Evolutionary conservation across 1,140 invertebrate genomes (phyloP), one percentile per base, ranked within the genome.

Genomic region (Panonychus citri): DNA sequence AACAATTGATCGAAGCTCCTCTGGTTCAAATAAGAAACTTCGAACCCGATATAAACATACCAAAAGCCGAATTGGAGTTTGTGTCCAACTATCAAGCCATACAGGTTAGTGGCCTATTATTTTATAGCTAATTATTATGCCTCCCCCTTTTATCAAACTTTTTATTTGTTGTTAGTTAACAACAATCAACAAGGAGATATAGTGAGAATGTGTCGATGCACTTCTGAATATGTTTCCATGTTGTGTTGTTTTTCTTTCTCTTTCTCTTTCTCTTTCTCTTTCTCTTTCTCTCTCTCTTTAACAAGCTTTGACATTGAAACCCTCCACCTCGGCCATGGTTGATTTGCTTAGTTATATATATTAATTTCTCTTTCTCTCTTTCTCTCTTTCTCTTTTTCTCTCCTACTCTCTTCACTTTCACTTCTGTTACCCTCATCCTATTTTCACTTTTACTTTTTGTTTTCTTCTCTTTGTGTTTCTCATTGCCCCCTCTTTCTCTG

Each of bases 71-170:
- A 65, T 73, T 95, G 19, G 89, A 95, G 71, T 95, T 95, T 67
- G 84, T 94, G 46, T 90, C 87, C 57, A 96, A 96, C 68, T 94
- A 87, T 68, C 87, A 91, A 67, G 85, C 86, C 0, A 90, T 91
- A 60, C 86, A 91, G 69, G 64, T 65, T 56, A 94, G 71, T 95
- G 42, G 24, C 42, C n/a, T 46, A 34, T 34, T 34, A n/a, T n/a
- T 12, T 34, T 34, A 34, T 34, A 7, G 30, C 12, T 12, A 34
- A 34, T 34, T 34, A 7, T 12, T 12, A 34, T 12, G 5, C 30
- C 30, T 34, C n/a, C n/a, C n/a, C n/a, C n/a, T n/a, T n/a, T n/a
- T n/a, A n/a, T n/a, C n/a, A n/a, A n/a, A n/a, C n/a, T n/a, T n/a
- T n/a, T n/a, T n/a, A n/a, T n/a, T n/a, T n/a, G n/a, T n/a, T n/a